phyloP scores from a whole-genome alignment of 2,113 vertebrate species.

The Datnioides undecimradiatus region DNA sequence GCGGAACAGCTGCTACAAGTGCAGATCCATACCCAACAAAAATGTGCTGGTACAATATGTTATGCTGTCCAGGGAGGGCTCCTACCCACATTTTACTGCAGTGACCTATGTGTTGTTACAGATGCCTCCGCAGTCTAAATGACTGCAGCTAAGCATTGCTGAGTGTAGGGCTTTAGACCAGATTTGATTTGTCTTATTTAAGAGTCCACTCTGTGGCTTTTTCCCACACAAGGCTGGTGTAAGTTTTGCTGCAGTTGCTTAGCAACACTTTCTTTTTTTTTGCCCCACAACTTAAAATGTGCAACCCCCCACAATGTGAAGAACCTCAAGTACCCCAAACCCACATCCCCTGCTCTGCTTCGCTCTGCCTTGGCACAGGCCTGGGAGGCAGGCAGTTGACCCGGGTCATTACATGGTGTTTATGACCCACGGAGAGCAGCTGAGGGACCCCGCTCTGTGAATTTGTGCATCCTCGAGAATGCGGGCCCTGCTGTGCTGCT shows the following conservation, averaged over 20 bases:
- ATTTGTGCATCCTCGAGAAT: constrained; percentile 72
- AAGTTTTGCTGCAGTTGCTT: constrained; percentile 77
- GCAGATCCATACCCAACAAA: constrained; percentile 24
- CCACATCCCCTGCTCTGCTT: constrained; percentile 38
- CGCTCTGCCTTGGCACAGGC: constrained; percentile 64
- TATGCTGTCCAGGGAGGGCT: constrained; percentile 40
- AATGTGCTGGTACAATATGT: constrained; percentile 23
- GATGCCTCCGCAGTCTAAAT: constrained; percentile 63
- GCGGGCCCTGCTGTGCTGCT: constrained; percentile 71
- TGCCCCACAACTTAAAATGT: constrained; percentile 6
- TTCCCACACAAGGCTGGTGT: constrained; percentile 80
- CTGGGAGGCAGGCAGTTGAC: constrained; percentile 64
- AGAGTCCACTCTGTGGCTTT: constrained; percentile 57
- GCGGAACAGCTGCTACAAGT: constrained; percentile 48
- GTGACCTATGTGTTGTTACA: constrained; percentile 64
- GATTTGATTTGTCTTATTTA: constrained; percentile 79
- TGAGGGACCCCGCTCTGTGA: constrained; percentile 57
- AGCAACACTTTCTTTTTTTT: constrained; percentile 69
- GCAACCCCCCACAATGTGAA: constrained; percentile 16
- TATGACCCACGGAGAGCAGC: constrained; percentile 75
- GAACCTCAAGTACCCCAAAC: constrained; percentile 32
- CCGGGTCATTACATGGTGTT: constrained; percentile 72
- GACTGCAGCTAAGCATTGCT: constrained; percentile 63
- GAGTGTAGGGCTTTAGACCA: constrained; percentile 64
- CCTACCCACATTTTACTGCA: constrained; percentile 39